These are phyloP conservation scores for Cheilosia impressa DNA, from an alignment of 2,888 invertebrate genomes.

Conservation along the genomic window DNA sequence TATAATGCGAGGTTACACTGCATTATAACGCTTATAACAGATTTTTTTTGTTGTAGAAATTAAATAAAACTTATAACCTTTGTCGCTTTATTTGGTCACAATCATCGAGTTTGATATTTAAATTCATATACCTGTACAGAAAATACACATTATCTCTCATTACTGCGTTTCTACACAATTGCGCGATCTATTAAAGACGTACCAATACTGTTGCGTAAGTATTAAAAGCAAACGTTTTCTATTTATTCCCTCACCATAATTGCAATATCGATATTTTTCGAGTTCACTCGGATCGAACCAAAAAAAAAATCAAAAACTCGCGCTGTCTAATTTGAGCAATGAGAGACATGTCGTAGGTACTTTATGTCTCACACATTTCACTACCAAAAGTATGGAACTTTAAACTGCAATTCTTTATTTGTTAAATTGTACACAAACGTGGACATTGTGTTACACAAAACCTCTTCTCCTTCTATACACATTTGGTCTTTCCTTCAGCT, in stretches of 20 bases:
- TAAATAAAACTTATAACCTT: background rate
- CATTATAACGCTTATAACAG: no score
- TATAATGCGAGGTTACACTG: no score
- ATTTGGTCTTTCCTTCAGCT: slow-evolving; percentile 67
- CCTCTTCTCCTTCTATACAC: slow-evolving; percentile 28
- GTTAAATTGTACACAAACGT: slow-evolving; percentile 29
- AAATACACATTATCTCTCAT: slow-evolving; percentile 3
- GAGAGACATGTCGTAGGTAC: background rate
- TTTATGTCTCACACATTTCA: background rate
- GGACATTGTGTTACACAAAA: slow-evolving; percentile 27
- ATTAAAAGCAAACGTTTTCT: slow-evolving; percentile 16
- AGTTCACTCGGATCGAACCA: slow-evolving; percentile 5
- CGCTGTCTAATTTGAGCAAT: background rate
- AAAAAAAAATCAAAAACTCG: no score
- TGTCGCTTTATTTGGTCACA: background rate
- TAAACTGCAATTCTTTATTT: slow-evolving; percentile 12
- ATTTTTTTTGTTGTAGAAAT: no score
- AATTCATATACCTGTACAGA: background rate
- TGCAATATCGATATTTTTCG: background rate
- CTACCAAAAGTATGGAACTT: background rate
- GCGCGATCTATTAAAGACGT: background rate
- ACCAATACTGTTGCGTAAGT: slow-evolving; percentile 41
- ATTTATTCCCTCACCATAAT: slow-evolving; percentile 1
- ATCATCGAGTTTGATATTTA: slow-evolving; percentile 17
- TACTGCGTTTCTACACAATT: background rate